Evolutionary conservation across 1,140 invertebrate species (phyloP).

Genomic region (Melipona quadrifasciata): DNA sequence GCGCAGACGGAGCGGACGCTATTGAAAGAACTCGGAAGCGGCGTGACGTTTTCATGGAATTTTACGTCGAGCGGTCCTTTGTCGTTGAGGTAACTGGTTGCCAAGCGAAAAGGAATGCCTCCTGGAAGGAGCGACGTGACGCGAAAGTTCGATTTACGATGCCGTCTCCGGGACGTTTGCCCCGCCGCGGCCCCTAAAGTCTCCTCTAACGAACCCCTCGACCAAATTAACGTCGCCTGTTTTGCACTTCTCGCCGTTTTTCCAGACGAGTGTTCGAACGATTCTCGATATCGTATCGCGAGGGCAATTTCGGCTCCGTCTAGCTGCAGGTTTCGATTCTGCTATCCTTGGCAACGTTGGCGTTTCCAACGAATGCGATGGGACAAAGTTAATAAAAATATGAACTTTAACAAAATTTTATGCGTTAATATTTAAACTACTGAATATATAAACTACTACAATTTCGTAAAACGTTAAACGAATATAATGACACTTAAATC

Average conservation of each 20-base stretch:
- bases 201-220: constrained; percentile 35
- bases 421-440: no score
- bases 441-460: no score
- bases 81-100: not conserved
- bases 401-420: no score
- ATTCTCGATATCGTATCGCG: not conserved
- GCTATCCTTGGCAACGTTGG: no score
- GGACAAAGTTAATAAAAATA: no score
- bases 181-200: not conserved
- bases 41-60: constrained; percentile 16
- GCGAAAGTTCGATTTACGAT: constrained; percentile 45
- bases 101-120: constrained; percentile 15
- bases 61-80: not conserved
- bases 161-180: not conserved
- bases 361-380: no score
- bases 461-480: no score
- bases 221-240: constrained; percentile 25
- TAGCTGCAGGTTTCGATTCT: no score
- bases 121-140: constrained; percentile 43
- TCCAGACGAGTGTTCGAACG: not conserved
- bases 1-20: not conserved
- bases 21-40: not conserved
- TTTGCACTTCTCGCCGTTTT: not conserved
- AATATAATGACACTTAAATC: no score
- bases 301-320: no score